phyloP scores from a whole-genome alignment of 2,113 vertebrate species.

The Clinocottus analis region DNA sequence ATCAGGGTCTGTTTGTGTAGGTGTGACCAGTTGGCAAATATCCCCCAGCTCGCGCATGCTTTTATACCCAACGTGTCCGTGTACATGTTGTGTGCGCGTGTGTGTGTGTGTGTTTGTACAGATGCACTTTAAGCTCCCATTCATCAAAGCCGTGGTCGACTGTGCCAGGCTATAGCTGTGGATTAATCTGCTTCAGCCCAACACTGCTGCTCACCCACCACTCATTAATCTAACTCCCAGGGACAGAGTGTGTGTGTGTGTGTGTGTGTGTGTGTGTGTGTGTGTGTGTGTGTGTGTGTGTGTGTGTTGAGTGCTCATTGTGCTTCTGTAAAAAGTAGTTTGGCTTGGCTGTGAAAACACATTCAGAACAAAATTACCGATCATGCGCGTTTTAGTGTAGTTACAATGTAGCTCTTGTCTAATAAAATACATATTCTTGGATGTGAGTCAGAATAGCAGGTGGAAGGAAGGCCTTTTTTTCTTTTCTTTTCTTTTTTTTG shows the following conservation, averaged over 20 bases:
- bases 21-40: neutral
- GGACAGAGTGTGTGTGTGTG: slow-evolving; percentile 24
- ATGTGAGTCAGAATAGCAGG: slow-evolving; percentile 1
- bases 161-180: slow-evolving; percentile 64
- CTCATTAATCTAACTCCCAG: slow-evolving; percentile 75
- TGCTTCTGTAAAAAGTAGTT: neutral
- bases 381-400: neutral
- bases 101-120: slow-evolving; percentile 23
- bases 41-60: neutral
- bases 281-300: neutral
- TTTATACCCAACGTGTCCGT: neutral
- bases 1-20: slow-evolving; percentile 6
- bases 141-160: slow-evolving; percentile 70
- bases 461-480: neutral
- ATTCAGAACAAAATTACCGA: neutral
- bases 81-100: neutral
- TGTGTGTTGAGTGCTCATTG: slow-evolving; percentile 26
- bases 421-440: neutral
- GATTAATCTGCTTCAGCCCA: slow-evolving; percentile 73
- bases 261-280: slow-evolving; percentile 19
- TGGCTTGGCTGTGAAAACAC: slow-evolving; percentile 11
- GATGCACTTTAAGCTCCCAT: slow-evolving; percentile 69
- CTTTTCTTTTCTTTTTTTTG: neutral
- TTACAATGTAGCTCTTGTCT: neutral
- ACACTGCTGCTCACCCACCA: slow-evolving; percentile 60